These are phyloP conservation scores for Drosophila hamatofila DNA, from an alignment of 2,888 invertebrate species.

Conservation along the genomic window DNA sequence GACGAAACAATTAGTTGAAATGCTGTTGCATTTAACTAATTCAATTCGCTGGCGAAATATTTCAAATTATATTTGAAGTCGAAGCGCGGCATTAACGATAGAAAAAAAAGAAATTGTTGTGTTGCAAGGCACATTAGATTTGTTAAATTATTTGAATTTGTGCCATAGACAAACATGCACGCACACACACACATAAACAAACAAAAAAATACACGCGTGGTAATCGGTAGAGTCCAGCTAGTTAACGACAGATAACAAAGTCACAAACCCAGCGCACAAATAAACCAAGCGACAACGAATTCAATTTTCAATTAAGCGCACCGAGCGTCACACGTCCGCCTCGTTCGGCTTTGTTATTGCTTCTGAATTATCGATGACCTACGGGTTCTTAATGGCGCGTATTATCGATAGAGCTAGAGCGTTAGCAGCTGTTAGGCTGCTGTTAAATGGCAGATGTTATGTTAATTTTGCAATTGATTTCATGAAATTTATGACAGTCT, in stretches of 20 bases:
- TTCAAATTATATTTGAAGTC: slow-evolving; percentile 12
- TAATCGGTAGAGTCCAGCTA: slow-evolving; percentile 39
- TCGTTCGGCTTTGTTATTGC: slow-evolving; percentile 62
- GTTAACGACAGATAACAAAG: slow-evolving; percentile 42
- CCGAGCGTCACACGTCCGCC: slow-evolving; percentile 61
- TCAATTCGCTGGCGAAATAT: neutral
- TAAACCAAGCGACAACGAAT: slow-evolving; percentile 50
- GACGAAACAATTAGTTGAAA: slow-evolving; percentile 8
- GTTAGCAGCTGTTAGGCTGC: slow-evolving; percentile 40
- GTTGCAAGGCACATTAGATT: slow-evolving; percentile 33
- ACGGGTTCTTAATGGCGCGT: slow-evolving; percentile 36
- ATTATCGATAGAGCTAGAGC: slow-evolving; percentile 35
- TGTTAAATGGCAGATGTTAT: slow-evolving; percentile 14
- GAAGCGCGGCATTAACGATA: slow-evolving; percentile 14
- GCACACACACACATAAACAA: slow-evolving; percentile 21
- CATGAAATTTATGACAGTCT: neutral
- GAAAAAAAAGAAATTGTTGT: slow-evolving; percentile 21
- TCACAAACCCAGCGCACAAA: slow-evolving; percentile 50
- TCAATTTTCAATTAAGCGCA: slow-evolving; percentile 51
- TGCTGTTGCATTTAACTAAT: slow-evolving; percentile 5
- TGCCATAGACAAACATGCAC: slow-evolving; percentile 17
- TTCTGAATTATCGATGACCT: slow-evolving; percentile 50
- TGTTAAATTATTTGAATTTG: slow-evolving; percentile 45
- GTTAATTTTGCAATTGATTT: neutral
- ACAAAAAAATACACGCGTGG: slow-evolving; percentile 32